Evolutionary conservation across 2,113 vertebrate genomes (phyloP).

Genomic region (Cyprinus carpio): DNA sequence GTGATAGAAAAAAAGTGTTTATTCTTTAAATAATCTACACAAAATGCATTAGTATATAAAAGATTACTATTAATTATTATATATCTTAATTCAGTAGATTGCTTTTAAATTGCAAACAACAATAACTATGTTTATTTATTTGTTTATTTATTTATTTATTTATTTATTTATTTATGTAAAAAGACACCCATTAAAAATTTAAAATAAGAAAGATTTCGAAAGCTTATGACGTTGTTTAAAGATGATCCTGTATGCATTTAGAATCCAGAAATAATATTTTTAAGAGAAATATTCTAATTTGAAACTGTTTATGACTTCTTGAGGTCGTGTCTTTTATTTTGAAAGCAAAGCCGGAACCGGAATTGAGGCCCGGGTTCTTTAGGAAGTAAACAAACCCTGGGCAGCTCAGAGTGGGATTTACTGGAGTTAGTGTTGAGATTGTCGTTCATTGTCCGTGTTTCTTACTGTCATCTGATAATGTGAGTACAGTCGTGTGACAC

Average conservation of each 20-base stretch:
- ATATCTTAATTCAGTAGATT: neutral
- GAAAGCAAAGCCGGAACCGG: neutral
- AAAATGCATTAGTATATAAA: neutral
- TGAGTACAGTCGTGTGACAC: neutral
- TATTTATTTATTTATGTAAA: neutral
- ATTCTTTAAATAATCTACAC: neutral
- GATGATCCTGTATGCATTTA: neutral
- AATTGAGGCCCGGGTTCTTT: neutral
- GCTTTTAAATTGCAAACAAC: neutral
- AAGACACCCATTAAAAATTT: neutral
- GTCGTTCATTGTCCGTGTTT: neutral
- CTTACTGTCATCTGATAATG: neutral
- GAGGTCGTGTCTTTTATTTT: constrained; percentile 7
- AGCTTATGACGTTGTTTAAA: neutral
- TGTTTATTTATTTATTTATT: neutral
- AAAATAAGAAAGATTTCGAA: no score
- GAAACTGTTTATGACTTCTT: neutral
- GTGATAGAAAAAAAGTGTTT: neutral
- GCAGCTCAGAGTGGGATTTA: neutral
- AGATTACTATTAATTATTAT: neutral
- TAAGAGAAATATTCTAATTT: neutral
- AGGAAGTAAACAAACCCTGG: constrained; percentile 30
- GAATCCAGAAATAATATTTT: neutral
- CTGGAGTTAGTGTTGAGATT: neutral
- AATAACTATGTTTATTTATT: no score